A percentile compares a stretch with the other conserved stretches of the same genome.
Evolutionary conservation across 2,888 invertebrate species (phyloP).

Genomic region (Dryocosmus kuriphilus): DNA sequence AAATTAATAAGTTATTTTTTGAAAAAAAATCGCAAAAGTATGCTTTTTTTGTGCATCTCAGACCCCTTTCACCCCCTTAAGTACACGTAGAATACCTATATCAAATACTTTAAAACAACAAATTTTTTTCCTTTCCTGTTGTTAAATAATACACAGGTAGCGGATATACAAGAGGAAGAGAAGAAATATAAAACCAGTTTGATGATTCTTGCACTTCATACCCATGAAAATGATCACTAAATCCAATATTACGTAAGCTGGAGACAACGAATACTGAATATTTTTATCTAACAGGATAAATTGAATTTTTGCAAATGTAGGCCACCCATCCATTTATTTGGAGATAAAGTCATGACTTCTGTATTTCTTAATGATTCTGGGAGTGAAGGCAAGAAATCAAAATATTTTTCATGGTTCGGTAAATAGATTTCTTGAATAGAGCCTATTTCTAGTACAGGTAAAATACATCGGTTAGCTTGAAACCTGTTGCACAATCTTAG

Average conservation of each 20-base stretch:
- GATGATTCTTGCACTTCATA: background rate
- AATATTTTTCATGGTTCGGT: background rate
- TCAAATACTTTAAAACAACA: conserved; percentile 10
- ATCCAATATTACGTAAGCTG: too few relatives aligned
- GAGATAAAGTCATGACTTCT: too few relatives aligned
- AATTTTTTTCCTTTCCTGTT: background rate
- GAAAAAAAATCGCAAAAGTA: too few relatives aligned
- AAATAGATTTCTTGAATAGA: too few relatives aligned
- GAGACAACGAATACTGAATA: background rate
- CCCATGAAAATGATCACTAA: conserved; percentile 14
- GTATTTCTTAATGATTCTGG: too few relatives aligned
- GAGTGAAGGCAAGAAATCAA: too few relatives aligned
- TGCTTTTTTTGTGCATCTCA: too few relatives aligned
- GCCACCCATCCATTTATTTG: background rate
- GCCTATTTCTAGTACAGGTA: background rate
- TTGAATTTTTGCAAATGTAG: too few relatives aligned
- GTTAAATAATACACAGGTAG: background rate
- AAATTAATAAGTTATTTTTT: too few relatives aligned
- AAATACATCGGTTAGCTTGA: background rate
- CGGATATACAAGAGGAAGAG: background rate
- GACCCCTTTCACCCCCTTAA: too few relatives aligned
- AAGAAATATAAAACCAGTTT: background rate
- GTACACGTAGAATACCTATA: too few relatives aligned
- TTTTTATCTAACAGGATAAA: background rate
- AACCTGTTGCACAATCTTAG: background rate